A percentile compares a stretch with the other conserved stretches of the same genome.
Conservation (phyloP, 2,888 invertebrate genomes). For the Cistogaster globosa region DNA sequence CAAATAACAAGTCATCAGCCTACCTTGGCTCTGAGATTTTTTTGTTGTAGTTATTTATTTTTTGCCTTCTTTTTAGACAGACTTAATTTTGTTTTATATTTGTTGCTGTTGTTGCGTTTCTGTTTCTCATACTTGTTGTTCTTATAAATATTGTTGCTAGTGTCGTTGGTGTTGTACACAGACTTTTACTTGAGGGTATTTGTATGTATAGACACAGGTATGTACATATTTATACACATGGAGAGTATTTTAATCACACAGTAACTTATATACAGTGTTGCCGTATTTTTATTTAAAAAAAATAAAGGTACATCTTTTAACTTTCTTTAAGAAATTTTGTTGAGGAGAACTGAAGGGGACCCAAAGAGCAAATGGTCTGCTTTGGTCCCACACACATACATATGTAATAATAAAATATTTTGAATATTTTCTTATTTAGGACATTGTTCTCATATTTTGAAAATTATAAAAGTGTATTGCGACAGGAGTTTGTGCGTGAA, state of each 20-base stretch:
- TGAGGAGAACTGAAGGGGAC: too few relatives aligned
- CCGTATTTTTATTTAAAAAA: neutral
- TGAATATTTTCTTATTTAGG: too few relatives aligned
- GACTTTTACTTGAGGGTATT: slow-evolving; percentile 31
- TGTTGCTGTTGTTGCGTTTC: slow-evolving; percentile 45
- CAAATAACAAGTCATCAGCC: slow-evolving; percentile 72
- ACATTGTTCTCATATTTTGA: too few relatives aligned
- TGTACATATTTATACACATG: neutral
- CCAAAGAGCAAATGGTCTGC: too few relatives aligned
- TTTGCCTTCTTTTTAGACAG: slow-evolving; percentile 39
- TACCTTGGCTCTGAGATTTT: slow-evolving; percentile 76
- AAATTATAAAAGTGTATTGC: too few relatives aligned
- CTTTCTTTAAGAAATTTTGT: neutral
- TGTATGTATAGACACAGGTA: neutral
- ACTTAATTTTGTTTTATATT: slow-evolving; percentile 11
- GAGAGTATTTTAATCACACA: slow-evolving; percentile 22
- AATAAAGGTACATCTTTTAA: too few relatives aligned
- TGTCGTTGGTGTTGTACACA: slow-evolving; percentile 10
- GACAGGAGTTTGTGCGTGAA: too few relatives aligned
- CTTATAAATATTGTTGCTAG: slow-evolving; percentile 24
- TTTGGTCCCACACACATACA: too few relatives aligned
- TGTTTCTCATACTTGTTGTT: slow-evolving; percentile 58
- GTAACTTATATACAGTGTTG: slow-evolving; percentile 19
- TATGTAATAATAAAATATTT: too few relatives aligned
- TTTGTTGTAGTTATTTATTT: slow-evolving; percentile 2